Percentiles rank a stretch among this genome's conserved stretches.
These are phyloP conservation scores for Agrochola lychnidis DNA, from an alignment of 2,888 invertebrate genomes.

Conservation along the genomic window DNA sequence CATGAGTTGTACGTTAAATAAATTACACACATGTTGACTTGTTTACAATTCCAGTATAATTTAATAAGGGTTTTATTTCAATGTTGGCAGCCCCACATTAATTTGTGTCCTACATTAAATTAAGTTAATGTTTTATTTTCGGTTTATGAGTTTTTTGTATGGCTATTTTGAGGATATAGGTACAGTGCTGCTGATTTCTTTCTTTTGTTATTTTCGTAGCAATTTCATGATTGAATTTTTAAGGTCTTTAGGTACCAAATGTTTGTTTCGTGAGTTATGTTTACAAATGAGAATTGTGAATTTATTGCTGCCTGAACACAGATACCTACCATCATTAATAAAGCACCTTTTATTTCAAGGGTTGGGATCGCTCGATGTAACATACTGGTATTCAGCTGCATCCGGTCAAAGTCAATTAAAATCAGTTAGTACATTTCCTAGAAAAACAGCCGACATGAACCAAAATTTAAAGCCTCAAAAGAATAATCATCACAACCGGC, in stretches of 20 bases:
- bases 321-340: too few relatives aligned
- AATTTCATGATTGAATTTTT: too few relatives aligned
- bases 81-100: slow-evolving; percentile 60
- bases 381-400: too few relatives aligned
- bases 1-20: slow-evolving; percentile 65
- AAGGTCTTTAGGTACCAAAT: too few relatives aligned
- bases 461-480: neutral
- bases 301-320: too few relatives aligned
- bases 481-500: slow-evolving; percentile 27
- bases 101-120: slow-evolving; percentile 44
- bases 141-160: slow-evolving; percentile 23
- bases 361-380: too few relatives aligned
- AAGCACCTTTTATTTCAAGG: too few relatives aligned
- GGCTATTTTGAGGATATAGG: neutral
- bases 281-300: too few relatives aligned
- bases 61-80: slow-evolving; percentile 69
- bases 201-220: too few relatives aligned
- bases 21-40: slow-evolving; percentile 62
- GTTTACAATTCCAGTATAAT: slow-evolving; percentile 67
- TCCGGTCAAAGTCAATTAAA: neutral
- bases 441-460: neutral
- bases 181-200: too few relatives aligned
- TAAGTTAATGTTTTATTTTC: slow-evolving; percentile 33
- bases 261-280: too few relatives aligned
- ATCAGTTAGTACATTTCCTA: neutral